Evolutionary conservation across 2,888 invertebrate species (phyloP), one percentile per base, ranked within the genome.

Genomic region (Eupeodes latifasciatus): DNA sequence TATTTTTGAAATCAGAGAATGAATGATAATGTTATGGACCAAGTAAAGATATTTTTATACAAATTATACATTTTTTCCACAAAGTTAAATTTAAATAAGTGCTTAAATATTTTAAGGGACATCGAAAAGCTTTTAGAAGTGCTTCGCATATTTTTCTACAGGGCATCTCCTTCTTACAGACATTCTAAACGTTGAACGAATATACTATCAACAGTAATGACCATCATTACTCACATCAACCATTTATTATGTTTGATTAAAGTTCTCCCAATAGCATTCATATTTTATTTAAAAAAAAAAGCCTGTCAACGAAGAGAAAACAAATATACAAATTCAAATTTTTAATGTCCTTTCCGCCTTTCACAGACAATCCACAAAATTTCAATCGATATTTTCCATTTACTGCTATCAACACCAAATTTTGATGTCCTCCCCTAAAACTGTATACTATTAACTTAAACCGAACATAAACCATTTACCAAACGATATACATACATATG

Each of bases 341-440:
- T 80, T 59, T 67, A 83, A 36, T 72, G 40, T 53, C 36, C 49
- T 12, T 57, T 69, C 14, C 14, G 49, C 77, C 61, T 66, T 40
- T 49, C 12, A 66, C 61, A 49, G 27, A 76, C n/a, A 62, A 69
- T 82, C 44, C 75, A 69, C 55, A 74, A 49, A 47, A 76, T 72
- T 82, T 61, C 66, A 67, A 83, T 83, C 87, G 72, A 87, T 87
- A 86, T 49, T 76, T 66, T 61, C 79, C 51, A 61, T 83, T 76
- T 57, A 76, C 76, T 76, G 36, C 10, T 53, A 12, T 44, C 71
- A 71, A 16, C 53, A 66, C 55, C 59, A 7, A 19, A 27, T 83
- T 3, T 75, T 64, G 57, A 80, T 83, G 67, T 80, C 87, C 80
- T 80, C 12, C 47, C 66, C 59, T 59, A 75, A 1, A 71, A 69